phyloP scores from a whole-genome alignment of 2,113 vertebrate species.

The Urocitellus parryii region DNA sequence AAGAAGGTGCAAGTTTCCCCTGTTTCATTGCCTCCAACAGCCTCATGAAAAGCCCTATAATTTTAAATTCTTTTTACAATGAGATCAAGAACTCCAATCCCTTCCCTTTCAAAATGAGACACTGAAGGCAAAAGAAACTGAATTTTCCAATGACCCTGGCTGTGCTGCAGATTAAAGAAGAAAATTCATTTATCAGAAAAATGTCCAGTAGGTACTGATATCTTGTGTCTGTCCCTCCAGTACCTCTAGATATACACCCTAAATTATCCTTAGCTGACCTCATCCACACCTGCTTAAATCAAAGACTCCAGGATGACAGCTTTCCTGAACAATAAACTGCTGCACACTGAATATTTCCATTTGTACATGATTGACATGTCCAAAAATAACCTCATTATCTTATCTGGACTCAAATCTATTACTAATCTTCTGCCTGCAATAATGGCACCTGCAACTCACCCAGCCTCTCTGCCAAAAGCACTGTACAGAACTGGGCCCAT shows the following conservation, averaged over 20 bases:
- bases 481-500: not conserved
- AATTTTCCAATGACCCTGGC: not conserved
- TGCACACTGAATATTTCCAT: not conserved
- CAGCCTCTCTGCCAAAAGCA: not conserved
- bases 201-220: not conserved
- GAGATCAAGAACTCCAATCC: not conserved
- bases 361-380: not conserved
- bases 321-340: not conserved
- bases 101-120: not conserved
- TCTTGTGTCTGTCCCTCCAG: not conserved
- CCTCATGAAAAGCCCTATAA: not conserved
- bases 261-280: not conserved
- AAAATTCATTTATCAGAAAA: not conserved
- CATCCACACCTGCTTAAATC: not conserved
- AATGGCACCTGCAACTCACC: not conserved
- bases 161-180: not conserved
- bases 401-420: not conserved
- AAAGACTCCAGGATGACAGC: not conserved
- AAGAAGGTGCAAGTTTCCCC: fast-evolving
- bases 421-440: not conserved
- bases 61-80: not conserved
- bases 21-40: not conserved
- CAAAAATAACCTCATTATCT: not conserved
- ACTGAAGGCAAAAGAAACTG: not conserved
- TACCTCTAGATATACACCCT: not conserved